Base-by-base conservation (phyloP, 2,888 invertebrate species). In the Harpalus rubripes region DNA sequence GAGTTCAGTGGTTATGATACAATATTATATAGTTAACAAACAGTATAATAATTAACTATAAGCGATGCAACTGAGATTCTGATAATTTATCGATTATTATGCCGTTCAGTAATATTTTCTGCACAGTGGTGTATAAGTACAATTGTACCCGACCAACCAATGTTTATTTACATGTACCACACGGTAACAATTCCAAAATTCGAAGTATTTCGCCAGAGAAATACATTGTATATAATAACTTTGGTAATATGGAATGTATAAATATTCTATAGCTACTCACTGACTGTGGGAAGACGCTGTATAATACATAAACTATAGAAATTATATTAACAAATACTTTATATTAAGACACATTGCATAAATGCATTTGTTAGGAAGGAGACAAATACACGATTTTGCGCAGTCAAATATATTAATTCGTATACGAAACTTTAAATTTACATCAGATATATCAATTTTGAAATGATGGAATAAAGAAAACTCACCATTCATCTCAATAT, bases 271-370 rank as follows among this genome's bases (percentile, higher is more conserved):
- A 83, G 78, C 76, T 76, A 84, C 78, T 44, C 84, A 78, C 61
- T 78, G 78, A 78, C 78, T 84, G 61, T 65, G 78, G 84, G 84
- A 84, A 84, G 84, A 84, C 83, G 72, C 63, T 68, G 52, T 72
- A 82, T 82, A 84, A 84, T 84, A 84, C 78, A 78, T 78, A 84
- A 84, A 78, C 76, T 84, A 84, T 65, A 61, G 32, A 78, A 82
- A 82, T 82, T 82, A 84, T 76, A 76, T 84, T 74, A 84, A 84
- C 78, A 84, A 84, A 84, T 84, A 84, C 84, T 84, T 84, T 79
- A 79, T 79, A 76, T 76, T 76, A 76, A 76, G 76, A 76, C 76
- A 76, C 76, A 18, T 76, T 76, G 32, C 32, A 32, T 32, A 32
- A 32, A 32, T 32, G 32, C 32, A 32, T 32, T 32, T 32, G 32